phyloP scores from a whole-genome alignment of 2,888 invertebrate genomes.

The Gari tellinella region DNA sequence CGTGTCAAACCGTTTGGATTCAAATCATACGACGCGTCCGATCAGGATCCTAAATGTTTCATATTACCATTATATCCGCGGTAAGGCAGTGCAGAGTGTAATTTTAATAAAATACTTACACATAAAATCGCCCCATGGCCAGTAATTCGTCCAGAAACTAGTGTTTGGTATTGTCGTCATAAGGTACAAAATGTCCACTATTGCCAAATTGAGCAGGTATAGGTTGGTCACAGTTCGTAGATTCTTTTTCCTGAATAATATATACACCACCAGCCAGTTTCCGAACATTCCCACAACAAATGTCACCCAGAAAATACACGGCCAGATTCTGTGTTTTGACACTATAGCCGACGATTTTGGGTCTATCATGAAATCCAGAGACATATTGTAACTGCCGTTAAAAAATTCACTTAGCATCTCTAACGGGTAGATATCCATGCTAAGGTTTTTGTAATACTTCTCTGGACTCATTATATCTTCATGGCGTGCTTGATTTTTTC shows the following conservation, averaged over 20 bases:
- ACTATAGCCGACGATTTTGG: slow-evolving; percentile 7
- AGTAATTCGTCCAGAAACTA: slow-evolving; percentile 38
- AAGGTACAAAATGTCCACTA: slow-evolving; percentile 55
- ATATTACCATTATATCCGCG: too few relatives aligned
- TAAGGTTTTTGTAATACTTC: too few relatives aligned
- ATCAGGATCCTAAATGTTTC: too few relatives aligned
- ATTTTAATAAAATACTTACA: slow-evolving; percentile 56
- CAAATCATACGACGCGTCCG: too few relatives aligned
- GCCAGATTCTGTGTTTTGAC: slow-evolving; percentile 31
- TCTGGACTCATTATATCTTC: too few relatives aligned
- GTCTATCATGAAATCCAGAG: neutral
- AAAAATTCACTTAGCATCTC: too few relatives aligned
- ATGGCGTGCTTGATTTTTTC: too few relatives aligned
- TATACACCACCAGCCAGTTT: slow-evolving; percentile 55
- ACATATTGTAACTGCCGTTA: too few relatives aligned
- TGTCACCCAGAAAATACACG: slow-evolving; percentile 50
- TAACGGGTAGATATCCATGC: too few relatives aligned
- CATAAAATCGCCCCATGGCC: slow-evolving; percentile 57
- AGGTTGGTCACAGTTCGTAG: slow-evolving; percentile 58
- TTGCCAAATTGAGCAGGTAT: slow-evolving; percentile 53
- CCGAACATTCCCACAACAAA: slow-evolving; percentile 54
- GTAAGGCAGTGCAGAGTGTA: too few relatives aligned
- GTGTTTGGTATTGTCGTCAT: slow-evolving; percentile 52
- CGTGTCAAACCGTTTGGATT: too few relatives aligned
- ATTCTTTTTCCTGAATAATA: slow-evolving; percentile 45